A percentile compares a stretch with the other conserved stretches of the same genome.
Evolutionary conservation across 2,888 invertebrate genomes (phyloP).

Genomic region (Drepanosiphum platanoidis): DNA sequence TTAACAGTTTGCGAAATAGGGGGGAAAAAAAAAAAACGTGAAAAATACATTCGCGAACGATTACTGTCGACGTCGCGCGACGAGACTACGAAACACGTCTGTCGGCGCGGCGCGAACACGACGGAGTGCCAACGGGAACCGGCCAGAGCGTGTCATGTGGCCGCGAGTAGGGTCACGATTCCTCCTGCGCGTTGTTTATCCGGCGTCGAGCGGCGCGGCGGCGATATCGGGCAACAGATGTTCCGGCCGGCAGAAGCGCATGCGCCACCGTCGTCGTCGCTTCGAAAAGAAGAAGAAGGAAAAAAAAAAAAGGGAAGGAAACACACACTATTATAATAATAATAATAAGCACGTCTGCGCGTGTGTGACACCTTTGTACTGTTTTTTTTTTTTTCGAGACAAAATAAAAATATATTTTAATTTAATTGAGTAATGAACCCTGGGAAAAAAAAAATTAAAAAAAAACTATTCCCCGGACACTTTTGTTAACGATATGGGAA

Average conservation of each 20-base stretch:
- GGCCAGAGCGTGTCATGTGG: constrained; percentile 48
- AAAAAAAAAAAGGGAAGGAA: not conserved
- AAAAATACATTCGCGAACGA: not conserved
- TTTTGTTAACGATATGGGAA: constrained; percentile 46
- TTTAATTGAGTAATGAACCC: constrained; percentile 59
- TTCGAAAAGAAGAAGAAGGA: constrained; percentile 9
- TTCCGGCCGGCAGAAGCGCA: constrained; percentile 44
- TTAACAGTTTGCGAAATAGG: not conserved
- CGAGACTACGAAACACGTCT: constrained; percentile 2
- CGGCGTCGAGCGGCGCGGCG: constrained; percentile 8
- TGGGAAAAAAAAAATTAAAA: constrained; percentile 56
- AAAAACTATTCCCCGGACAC: constrained; percentile 1
- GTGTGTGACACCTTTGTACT: constrained; percentile 30
- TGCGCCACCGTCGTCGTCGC: constrained; percentile 19
- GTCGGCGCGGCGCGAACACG: constrained; percentile 14
- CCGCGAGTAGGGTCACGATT: constrained; percentile 60
- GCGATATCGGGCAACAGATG: constrained; percentile 60
- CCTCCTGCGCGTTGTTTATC: not conserved
- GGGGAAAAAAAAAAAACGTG: not conserved
- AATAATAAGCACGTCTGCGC: not conserved
- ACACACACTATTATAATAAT: too few relatives aligned
- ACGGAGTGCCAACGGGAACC: constrained; percentile 19
- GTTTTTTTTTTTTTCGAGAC: constrained; percentile 13
- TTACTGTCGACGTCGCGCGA: not conserved
- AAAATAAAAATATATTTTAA: constrained; percentile 57